These are phyloP conservation scores for Selene dorsalis DNA, from an alignment of 2,797 vertebrate species.

Conservation along the genomic window DNA sequence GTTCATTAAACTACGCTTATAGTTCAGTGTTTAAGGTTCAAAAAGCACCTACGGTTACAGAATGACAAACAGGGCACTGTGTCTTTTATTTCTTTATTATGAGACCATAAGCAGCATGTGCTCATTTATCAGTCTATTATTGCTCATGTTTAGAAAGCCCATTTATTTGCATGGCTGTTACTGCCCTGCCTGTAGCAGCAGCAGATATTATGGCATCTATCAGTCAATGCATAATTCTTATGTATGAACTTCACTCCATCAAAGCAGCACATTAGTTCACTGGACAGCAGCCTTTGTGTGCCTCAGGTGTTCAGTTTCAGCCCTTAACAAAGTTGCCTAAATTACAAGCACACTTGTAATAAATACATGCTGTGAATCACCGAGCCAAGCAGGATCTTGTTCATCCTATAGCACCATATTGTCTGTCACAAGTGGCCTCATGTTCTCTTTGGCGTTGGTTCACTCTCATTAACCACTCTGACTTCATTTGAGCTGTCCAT, in stretches of 20 bases:
- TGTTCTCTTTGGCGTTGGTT: slow-evolving; percentile 58
- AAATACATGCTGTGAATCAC: slow-evolving; percentile 38
- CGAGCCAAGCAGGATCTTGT: slow-evolving; percentile 51
- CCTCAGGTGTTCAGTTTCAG: slow-evolving; percentile 11
- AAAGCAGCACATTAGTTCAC: slow-evolving; percentile 5
- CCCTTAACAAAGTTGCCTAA: slow-evolving; percentile 3
- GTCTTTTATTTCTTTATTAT: slow-evolving; percentile 28
- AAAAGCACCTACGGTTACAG: slow-evolving; percentile 19
- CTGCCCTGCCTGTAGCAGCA: background rate
- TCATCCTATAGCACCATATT: slow-evolving; percentile 69
- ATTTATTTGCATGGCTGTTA: background rate
- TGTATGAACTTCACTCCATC: background rate
- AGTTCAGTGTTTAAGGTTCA: slow-evolving; percentile 19
- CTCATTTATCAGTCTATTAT: background rate
- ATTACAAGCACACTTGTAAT: slow-evolving; percentile 50
- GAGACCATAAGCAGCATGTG: background rate
- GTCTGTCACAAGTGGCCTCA: slow-evolving; percentile 61
- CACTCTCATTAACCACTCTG: slow-evolving; percentile 36
- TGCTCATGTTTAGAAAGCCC: background rate
- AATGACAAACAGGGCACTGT: background rate
- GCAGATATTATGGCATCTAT: background rate
- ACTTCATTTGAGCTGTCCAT: slow-evolving; percentile 33
- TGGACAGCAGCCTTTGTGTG: background rate
- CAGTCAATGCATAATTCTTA: slow-evolving; percentile 11
- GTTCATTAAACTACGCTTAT: slow-evolving; percentile 25